These are phyloP conservation scores for Carcharodon carcharias DNA, from an alignment of 2,797 vertebrate genomes.

Conservation along the genomic window DNA sequence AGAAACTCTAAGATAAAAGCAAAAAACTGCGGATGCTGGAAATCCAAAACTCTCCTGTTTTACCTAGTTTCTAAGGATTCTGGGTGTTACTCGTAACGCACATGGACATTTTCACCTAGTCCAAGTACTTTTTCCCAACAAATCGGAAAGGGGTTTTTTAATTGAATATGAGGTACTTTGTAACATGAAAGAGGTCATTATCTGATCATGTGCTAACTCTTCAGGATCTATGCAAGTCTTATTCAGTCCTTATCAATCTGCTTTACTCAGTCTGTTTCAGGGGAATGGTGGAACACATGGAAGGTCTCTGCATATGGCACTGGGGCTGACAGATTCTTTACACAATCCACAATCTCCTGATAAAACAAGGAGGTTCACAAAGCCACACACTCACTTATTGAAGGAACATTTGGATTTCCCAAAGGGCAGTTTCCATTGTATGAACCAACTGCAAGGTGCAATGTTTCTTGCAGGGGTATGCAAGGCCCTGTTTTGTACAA, in stretches of 20 bases:
- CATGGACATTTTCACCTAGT: too few relatives aligned
- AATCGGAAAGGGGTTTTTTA: neutral
- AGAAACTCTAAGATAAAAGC: neutral
- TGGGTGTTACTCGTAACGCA: too few relatives aligned
- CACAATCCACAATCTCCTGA: neutral
- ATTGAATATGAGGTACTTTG: neutral
- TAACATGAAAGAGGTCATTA: neutral
- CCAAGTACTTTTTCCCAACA: neutral
- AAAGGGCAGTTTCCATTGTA: neutral
- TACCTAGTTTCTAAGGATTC: neutral
- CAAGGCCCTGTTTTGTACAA: neutral
- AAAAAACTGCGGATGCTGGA: too few relatives aligned
- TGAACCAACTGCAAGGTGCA: neutral
- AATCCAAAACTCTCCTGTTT: neutral
- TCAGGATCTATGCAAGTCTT: neutral
- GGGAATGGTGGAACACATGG: neutral
- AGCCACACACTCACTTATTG: neutral
- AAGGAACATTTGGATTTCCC: neutral
- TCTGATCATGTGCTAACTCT: neutral
- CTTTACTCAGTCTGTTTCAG: neutral
- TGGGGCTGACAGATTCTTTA: neutral
- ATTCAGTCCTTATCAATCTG: neutral
- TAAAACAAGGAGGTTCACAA: neutral
- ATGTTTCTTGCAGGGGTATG: neutral
- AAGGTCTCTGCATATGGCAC: neutral